These are phyloP conservation scores for Mimas tiliae DNA, from an alignment of 2,888 invertebrate genomes.

Conservation along the genomic window DNA sequence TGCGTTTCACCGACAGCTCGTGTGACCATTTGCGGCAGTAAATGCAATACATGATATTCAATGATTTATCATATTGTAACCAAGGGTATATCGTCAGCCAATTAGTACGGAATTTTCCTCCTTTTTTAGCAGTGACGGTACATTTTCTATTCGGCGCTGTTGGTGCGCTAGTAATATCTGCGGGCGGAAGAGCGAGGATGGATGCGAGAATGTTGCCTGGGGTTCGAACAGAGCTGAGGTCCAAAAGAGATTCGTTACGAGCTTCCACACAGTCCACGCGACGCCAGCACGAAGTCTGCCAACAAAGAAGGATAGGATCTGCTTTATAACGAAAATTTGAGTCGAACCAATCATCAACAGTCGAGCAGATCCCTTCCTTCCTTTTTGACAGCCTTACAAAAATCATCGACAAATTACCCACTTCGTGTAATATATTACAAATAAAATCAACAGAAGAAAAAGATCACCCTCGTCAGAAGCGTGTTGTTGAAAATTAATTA, in stretches of 20 bases:
- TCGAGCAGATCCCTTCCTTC: constrained; percentile 81
- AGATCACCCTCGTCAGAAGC: constrained; percentile 55
- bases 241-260: constrained; percentile 50
- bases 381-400: constrained; percentile 51
- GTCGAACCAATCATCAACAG: constrained; percentile 34
- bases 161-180: constrained; percentile 54
- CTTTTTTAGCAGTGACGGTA: constrained; percentile 71
- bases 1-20: constrained; percentile 86
- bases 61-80: constrained; percentile 88
- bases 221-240: constrained; percentile 48
- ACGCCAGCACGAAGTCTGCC: constrained; percentile 77
- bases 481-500: constrained; percentile 21
- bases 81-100: constrained; percentile 90
- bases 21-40: constrained; percentile 90
- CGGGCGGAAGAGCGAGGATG: constrained; percentile 59
- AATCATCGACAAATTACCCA: constrained; percentile 26
- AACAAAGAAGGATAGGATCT: constrained; percentile 89
- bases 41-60: constrained; percentile 89
- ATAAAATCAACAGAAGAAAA: constrained; percentile 62
- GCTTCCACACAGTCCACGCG: constrained; percentile 41
- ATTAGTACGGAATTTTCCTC: constrained; percentile 87
- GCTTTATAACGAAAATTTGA: constrained; percentile 53
- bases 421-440: constrained; percentile 17
- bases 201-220: constrained; percentile 51
- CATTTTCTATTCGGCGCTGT: constrained; percentile 39